Evolutionary conservation across 92 coral and sea anemone species (phyloP).

Genomic region (Siderastrea siderea): DNA sequence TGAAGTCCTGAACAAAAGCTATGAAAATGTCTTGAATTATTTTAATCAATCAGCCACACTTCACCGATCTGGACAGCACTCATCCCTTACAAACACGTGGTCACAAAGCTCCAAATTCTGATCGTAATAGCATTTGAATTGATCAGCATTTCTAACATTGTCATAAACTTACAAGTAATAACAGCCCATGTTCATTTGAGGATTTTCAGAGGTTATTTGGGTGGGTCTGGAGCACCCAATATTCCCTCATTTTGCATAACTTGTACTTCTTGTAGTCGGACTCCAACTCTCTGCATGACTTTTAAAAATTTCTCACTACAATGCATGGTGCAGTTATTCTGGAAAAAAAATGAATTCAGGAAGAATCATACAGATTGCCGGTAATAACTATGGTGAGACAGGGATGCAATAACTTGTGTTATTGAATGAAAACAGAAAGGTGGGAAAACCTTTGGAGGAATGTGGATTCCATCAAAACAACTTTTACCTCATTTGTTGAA

Average conservation of each 20-base stretch:
- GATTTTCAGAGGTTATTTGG: slow-evolving; percentile 5
- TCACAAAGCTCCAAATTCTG: too few species aligned
- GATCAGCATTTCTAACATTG: background rate
- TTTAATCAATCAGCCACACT: too few species aligned
- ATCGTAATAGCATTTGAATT: background rate
- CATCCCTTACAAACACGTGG: too few species aligned
- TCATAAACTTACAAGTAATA: background rate
- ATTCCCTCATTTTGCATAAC: slow-evolving; percentile 96
- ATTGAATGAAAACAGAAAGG: too few species aligned
- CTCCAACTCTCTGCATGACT: slow-evolving; percentile 97
- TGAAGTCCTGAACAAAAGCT: too few species aligned
- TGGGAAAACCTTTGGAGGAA: background rate
- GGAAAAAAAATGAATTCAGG: background rate
- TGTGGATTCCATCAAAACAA: background rate
- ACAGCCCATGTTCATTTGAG: background rate
- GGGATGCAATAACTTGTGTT: background rate
- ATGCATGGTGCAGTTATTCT: slow-evolving; percentile 99
- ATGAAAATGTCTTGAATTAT: too few species aligned
- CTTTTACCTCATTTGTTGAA: slow-evolving; percentile 84
- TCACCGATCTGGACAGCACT: too few species aligned
- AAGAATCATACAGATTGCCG: background rate
- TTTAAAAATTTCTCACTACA: slow-evolving; percentile 96
- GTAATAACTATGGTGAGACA: background rate
- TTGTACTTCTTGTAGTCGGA: slow-evolving; percentile 96
- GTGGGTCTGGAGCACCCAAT: slow-evolving; percentile 74